Evolutionary conservation across 64 coral and sea anemone species (phyloP), one percentile per base, ranked within the genome.

Genomic region (Anthopleura sola): DNA sequence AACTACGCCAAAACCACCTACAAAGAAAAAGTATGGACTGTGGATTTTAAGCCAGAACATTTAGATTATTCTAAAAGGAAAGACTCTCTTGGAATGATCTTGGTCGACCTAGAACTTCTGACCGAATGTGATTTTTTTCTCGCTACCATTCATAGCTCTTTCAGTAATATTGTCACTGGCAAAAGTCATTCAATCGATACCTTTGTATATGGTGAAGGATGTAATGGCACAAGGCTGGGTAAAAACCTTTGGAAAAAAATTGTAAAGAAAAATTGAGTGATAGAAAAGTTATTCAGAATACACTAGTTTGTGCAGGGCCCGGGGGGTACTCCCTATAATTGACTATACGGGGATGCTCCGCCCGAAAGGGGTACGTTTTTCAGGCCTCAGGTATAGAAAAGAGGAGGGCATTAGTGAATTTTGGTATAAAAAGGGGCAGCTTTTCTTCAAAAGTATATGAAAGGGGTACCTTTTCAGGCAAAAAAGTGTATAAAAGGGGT

Each of bases 21-120:
- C 32, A 37, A 37, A 18, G 56, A 37, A 5, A 66, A 85, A 68
- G 3, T 85, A 5, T 17, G 68, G 11, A 58, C 83, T 17, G 36
- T 85, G 32, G 58, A 85, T 66, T 40, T 85, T 10, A 7, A 85
- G 6, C 83, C 83, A 12, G 44, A 56, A 48, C 83, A 85, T 85
- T 66, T 85, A 20, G 83, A 8, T 1, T 68, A 29, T 39, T 38
- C 56, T 11, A 36, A 39, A 46, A 47, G 34, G 20, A 68, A 46
- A 39, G 58, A 85, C 36, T 9, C 51, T 85, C 38, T 85, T 29
- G 47, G 83, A 44, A 66, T 66, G 58, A 66, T 85, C 12, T 66
- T 85, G 13, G 50, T 85, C 12, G 83, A 85, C 44, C 11, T 68
- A 4, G 20, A 46, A 6, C 83, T 85, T n/a, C 83, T 68, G 0